Conservation (phyloP, 2,888 invertebrate species). For the Phania funesta region DNA sequence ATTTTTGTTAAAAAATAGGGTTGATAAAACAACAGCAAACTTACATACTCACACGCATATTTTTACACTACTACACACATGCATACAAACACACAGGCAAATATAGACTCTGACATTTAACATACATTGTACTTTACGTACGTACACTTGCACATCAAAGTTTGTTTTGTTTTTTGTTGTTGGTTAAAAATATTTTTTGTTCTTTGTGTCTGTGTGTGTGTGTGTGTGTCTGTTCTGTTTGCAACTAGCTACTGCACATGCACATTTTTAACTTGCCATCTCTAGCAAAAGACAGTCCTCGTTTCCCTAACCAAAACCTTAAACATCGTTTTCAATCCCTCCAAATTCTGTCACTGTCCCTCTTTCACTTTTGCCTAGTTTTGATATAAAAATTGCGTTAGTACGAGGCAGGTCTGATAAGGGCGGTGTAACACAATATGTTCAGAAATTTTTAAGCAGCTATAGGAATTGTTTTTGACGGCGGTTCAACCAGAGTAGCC, state of each 20-base stretch:
- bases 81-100: neutral
- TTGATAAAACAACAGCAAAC: slow-evolving; percentile 56
- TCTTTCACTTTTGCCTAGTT: neutral
- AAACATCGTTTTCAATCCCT: slow-evolving; percentile 18
- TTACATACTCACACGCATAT: slow-evolving; percentile 36
- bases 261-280: slow-evolving; percentile 58
- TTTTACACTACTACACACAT: neutral
- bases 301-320: slow-evolving; percentile 25
- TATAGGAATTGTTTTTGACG: too few species aligned
- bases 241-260: slow-evolving; percentile 62
- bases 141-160: slow-evolving; percentile 21
- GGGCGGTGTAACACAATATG: too few species aligned
- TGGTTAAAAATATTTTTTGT: slow-evolving; percentile 38
- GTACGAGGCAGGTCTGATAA: neutral
- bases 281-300: slow-evolving; percentile 35
- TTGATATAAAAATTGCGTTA: slow-evolving; percentile 5
- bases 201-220: slow-evolving; percentile 30
- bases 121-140: slow-evolving; percentile 13
- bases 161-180: slow-evolving; percentile 44
- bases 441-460: too few species aligned
- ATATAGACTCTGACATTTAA: slow-evolving; percentile 17
- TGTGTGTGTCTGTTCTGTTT: neutral
- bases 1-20: slow-evolving; percentile 42
- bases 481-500: too few species aligned
- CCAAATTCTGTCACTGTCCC: slow-evolving; percentile 2